Evolutionary conservation across 2,797 vertebrate species (phyloP).

Genomic region (Tinamus major): DNA sequence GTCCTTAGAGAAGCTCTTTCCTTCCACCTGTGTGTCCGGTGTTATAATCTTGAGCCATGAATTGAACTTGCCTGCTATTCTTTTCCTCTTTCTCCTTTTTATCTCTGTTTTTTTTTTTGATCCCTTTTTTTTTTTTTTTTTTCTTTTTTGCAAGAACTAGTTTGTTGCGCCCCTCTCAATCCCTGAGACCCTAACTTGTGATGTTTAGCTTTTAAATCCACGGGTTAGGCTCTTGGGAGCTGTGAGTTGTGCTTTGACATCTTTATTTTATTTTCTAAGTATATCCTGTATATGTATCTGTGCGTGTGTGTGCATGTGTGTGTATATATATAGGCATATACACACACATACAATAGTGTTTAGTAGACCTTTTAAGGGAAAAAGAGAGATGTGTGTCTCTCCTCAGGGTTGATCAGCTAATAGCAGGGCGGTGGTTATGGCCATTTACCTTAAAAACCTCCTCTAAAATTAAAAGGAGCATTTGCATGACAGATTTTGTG

Average conservation of each 20-base stretch:
- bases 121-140: conserved; percentile 25
- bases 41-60: conserved; percentile 60
- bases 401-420: conserved; percentile 59
- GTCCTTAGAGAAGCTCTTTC: conserved; percentile 53
- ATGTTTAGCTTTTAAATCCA: conserved; percentile 99
- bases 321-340: neutral
- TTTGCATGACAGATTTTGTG: neutral
- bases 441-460: conserved; percentile 36
- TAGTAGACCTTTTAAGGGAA: conserved; percentile 63
- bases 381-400: conserved; percentile 47
- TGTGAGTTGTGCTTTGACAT: conserved; percentile 91
- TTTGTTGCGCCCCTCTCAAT: conserved; percentile 90
- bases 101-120: conserved; percentile 33
- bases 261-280: conserved; percentile 72
- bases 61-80: conserved; percentile 72
- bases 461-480: neutral
- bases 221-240: conserved; percentile 99
- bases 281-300: neutral
- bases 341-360: conserved; percentile 41
- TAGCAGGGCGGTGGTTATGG: conserved; percentile 55
- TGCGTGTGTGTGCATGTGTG: neutral
- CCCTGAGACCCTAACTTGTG: conserved; percentile 99
- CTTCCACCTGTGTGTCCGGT: conserved; percentile 77
- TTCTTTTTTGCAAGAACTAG: conserved; percentile 66
- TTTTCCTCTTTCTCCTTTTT: conserved; percentile 69